These are phyloP conservation scores for Ophiodon elongatus DNA, from an alignment of 2,113 vertebrate genomes.

Conservation along the genomic window DNA sequence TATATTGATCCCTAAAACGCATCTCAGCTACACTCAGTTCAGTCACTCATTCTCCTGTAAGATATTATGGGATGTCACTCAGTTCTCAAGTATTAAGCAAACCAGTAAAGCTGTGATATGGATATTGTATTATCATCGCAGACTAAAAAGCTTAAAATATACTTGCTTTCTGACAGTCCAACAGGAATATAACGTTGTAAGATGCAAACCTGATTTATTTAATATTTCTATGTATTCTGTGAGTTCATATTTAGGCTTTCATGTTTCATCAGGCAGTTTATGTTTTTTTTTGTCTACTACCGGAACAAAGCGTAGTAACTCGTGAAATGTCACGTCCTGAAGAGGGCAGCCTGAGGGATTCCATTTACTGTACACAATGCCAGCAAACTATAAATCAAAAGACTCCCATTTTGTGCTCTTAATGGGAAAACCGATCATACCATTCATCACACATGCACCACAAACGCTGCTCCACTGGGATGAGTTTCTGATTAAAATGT, in stretches of 20 bases:
- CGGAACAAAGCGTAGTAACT: constrained; percentile 5
- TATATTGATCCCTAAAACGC: not conserved
- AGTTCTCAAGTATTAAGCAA: not conserved
- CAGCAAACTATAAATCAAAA: constrained; percentile 61
- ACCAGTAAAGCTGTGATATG: not conserved
- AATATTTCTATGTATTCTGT: not conserved
- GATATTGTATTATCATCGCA: not conserved
- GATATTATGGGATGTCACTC: not conserved
- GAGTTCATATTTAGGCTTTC: not conserved
- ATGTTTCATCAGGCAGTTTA: not conserved
- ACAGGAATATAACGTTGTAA: not conserved
- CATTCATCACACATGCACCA: constrained; percentile 53
- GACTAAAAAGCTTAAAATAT: constrained; percentile 1
- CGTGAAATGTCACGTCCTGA: constrained; percentile 3
- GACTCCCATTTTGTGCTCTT: constrained; percentile 38
- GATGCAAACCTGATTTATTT: not conserved
- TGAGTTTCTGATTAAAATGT: constrained; percentile 36
- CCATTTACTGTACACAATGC: constrained; percentile 38
- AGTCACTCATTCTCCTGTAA: not conserved
- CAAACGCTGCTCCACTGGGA: constrained; percentile 27
- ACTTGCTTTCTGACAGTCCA: not conserved
- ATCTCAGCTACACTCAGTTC: not conserved
- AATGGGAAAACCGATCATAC: constrained; percentile 33
- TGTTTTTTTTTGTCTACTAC: not conserved
- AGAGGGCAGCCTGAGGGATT: constrained; percentile 44